phyloP scores from a whole-genome alignment of 2,888 invertebrate genomes.

The Noctua janthe region DNA sequence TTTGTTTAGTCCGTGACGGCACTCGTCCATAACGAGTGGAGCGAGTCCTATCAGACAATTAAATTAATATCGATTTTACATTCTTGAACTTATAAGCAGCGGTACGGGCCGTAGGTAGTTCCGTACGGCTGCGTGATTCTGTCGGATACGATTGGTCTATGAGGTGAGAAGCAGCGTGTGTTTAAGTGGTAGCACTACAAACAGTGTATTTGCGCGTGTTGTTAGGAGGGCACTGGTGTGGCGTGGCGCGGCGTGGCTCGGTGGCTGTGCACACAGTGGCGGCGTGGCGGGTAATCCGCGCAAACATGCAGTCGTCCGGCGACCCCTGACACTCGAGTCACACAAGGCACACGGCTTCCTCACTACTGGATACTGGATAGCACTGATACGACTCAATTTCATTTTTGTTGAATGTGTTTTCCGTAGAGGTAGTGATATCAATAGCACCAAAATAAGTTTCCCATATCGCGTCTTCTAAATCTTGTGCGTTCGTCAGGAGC shows the following conservation, averaged over 20 bases:
- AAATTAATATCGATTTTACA: neutral
- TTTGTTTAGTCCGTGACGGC: neutral
- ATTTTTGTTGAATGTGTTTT: neutral
- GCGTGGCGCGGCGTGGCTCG: neutral
- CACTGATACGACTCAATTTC: neutral
- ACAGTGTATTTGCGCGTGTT: neutral
- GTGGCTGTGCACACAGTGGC: conserved; percentile 5
- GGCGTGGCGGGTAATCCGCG: neutral
- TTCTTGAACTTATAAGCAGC: neutral
- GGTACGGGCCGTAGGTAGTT: neutral
- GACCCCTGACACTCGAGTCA: neutral
- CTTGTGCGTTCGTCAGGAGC: neutral
- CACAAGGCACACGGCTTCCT: neutral
- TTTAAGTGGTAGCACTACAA: neutral
- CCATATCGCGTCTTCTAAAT: neutral
- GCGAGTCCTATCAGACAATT: conserved; percentile 7
- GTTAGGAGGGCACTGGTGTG: neutral
- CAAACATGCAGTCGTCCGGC: conserved; percentile 27
- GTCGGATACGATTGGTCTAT: neutral
- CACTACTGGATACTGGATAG: neutral
- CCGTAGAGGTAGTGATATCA: neutral
- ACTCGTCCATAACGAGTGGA: neutral
- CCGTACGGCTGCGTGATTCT: neutral
- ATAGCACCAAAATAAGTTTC: neutral
- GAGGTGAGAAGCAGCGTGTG: neutral